Evolutionary conservation across 2,113 vertebrate species (phyloP).

Genomic region (Melanerpes aurifrons): DNA sequence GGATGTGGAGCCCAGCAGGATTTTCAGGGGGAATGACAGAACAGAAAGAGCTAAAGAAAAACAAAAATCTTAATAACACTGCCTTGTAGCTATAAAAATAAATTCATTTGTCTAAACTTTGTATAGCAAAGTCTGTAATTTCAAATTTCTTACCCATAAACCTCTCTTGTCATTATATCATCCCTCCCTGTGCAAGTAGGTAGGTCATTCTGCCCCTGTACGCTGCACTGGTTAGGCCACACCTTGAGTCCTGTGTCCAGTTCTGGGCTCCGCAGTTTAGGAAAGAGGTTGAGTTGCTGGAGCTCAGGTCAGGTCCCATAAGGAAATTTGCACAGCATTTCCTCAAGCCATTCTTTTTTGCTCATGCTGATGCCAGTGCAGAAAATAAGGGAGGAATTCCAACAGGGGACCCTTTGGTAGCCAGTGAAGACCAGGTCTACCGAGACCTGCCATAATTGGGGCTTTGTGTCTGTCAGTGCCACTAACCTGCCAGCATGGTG

Average conservation of each 20-base stretch:
- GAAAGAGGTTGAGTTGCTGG: too few relatives aligned
- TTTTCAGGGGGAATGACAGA: not conserved
- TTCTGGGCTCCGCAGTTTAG: too few relatives aligned
- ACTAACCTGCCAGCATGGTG: not conserved
- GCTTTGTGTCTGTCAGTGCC: not conserved
- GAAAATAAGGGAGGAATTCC: not conserved
- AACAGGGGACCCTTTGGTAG: not conserved
- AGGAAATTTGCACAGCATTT: not conserved
- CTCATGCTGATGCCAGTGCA: accelerated
- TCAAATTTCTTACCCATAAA: not conserved
- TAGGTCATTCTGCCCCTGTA: too few relatives aligned
- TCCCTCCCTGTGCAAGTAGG: not conserved
- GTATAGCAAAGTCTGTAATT: not conserved
- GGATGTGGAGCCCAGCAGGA: not conserved
- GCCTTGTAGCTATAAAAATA: not conserved
- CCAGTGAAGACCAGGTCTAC: not conserved
- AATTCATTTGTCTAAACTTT: not conserved
- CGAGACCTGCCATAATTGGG: not conserved
- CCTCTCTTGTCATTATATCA: not conserved
- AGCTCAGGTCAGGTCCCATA: not conserved
- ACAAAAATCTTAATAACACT: not conserved
- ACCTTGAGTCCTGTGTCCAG: too few relatives aligned
- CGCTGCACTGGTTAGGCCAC: too few relatives aligned
- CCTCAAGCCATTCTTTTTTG: not conserved
- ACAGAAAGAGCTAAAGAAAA: not conserved